Evolutionary conservation across 1,140 invertebrate genomes (phyloP).

Genomic region (Nasonia vitripennis): DNA sequence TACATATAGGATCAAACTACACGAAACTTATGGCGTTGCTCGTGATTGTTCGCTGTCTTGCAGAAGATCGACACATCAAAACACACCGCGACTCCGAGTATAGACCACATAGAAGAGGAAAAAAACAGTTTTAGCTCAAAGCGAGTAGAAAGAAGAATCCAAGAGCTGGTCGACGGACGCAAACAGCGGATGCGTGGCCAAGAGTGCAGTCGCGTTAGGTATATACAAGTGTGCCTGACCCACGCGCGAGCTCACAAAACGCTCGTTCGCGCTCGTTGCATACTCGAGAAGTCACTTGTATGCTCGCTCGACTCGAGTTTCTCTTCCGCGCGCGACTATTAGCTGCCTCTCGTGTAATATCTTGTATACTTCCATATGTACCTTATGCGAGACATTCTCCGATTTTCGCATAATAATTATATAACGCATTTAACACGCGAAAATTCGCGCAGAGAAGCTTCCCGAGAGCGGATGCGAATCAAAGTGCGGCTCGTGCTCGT

Average conservation of each 20-base stretch:
- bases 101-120: background rate
- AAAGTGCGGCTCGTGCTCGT: conserved; percentile 11
- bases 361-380: too few relatives aligned
- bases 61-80: background rate
- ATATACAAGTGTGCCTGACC: too few relatives aligned
- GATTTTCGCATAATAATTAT: too few relatives aligned
- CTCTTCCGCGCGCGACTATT: background rate
- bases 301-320: conserved; percentile 2
- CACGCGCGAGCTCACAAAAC: background rate
- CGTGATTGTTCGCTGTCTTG: background rate
- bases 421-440: too few relatives aligned
- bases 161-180: background rate
- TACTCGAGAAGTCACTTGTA: conserved; percentile 29
- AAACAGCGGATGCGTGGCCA: background rate
- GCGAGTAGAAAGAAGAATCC: background rate
- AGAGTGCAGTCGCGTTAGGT: background rate
- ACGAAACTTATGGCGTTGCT: background rate
- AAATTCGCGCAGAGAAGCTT: too few relatives aligned
- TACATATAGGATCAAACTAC: background rate
- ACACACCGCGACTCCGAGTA: background rate
- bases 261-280: conserved; percentile 22
- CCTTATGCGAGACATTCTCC: too few relatives aligned
- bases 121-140: background rate
- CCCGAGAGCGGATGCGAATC: too few relatives aligned
- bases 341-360: background rate